Conservation (phyloP, 1,140 invertebrate genomes). For the Papilio polyxenes region DNA sequence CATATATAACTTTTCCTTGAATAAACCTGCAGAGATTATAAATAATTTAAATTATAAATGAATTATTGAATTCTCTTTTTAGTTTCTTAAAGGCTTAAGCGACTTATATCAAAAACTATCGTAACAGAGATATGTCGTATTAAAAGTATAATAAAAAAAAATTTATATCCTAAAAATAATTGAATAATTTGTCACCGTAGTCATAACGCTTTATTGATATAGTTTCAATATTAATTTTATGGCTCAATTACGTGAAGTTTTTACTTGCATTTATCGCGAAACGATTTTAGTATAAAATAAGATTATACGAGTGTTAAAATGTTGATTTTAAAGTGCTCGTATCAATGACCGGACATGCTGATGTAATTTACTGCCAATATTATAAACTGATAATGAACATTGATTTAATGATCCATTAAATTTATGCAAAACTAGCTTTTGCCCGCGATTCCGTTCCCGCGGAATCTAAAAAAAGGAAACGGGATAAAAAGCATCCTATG, state of each 20-base stretch:
- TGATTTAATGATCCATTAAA: slow-evolving; percentile 5
- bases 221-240: slow-evolving; percentile 14
- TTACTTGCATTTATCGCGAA: slow-evolving; percentile 27
- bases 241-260: slow-evolving; percentile 27
- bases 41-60: too few species aligned
- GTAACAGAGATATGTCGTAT: not conserved
- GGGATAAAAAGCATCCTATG: too few species aligned
- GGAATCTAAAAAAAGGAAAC: too few species aligned
- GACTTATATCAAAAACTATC: not conserved
- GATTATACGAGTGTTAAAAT: slow-evolving; percentile 8
- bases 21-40: too few species aligned
- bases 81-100: not conserved
- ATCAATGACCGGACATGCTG: not conserved
- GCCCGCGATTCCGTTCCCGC: too few species aligned
- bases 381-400: not conserved
- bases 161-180: not conserved
- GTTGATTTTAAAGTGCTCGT: slow-evolving; percentile 18
- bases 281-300: slow-evolving; percentile 3
- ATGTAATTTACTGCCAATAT: not conserved
- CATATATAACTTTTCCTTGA: too few species aligned
- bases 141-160: not conserved
- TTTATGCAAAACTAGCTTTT: not conserved
- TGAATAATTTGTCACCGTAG: not conserved
- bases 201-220: slow-evolving; percentile 21
- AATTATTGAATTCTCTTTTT: too few species aligned